Evolutionary conservation across 2,113 vertebrate species (phyloP).

Genomic region (Sapayoa aenigma): DNA sequence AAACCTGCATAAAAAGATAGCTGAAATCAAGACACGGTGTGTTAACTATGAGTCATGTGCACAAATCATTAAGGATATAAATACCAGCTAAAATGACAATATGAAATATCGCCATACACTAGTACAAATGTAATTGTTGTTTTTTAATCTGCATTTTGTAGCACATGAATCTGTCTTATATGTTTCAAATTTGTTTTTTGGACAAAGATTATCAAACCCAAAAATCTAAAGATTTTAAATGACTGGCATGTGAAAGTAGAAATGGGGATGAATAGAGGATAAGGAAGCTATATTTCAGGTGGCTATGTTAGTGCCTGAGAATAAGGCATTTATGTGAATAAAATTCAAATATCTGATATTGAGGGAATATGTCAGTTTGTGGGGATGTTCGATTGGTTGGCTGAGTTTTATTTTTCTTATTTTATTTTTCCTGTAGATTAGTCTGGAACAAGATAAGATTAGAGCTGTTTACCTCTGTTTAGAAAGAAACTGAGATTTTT

Average conservation of each 20-base stretch:
- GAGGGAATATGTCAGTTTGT: not conserved
- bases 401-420: not conserved
- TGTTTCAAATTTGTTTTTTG: not conserved
- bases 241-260: not conserved
- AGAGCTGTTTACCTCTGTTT: not conserved
- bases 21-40: not conserved
- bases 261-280: not conserved
- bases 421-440: not conserved
- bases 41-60: not conserved
- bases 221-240: not conserved
- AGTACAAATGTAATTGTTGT: not conserved
- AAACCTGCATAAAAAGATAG: not conserved
- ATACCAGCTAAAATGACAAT: not conserved
- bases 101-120: not conserved
- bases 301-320: not conserved
- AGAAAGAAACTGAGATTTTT: not conserved
- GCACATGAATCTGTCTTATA: not conserved
- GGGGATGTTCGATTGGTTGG: fast-evolving
- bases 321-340: not conserved
- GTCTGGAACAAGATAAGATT: not conserved
- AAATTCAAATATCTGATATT: not conserved
- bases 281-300: not conserved
- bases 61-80: not conserved
- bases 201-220: not conserved
- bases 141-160: not conserved